Percentiles rank a stretch among this genome's conserved stretches.
These are phyloP conservation scores for Anguilla rostrata DNA, from an alignment of 2,113 vertebrate species.

Conservation along the genomic window DNA sequence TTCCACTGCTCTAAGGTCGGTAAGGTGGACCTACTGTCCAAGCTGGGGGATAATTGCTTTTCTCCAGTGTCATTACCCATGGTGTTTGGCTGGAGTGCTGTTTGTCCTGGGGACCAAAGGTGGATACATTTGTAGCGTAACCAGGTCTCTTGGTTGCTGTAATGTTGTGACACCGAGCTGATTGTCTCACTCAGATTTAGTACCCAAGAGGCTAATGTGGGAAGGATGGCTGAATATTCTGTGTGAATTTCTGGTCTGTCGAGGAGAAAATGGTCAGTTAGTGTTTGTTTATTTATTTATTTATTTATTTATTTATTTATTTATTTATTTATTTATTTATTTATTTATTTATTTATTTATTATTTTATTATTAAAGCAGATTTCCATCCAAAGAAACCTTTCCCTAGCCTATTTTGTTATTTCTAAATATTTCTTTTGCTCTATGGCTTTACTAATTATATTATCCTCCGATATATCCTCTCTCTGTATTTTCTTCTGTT, in stretches of 20 bases:
- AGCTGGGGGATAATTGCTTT: constrained; percentile 61
- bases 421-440: constrained; percentile 34
- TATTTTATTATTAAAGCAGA: constrained; percentile 50
- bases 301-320: too few species aligned
- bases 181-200: constrained; percentile 54
- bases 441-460: constrained; percentile 51
- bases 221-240: constrained; percentile 37
- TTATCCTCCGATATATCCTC: constrained; percentile 51
- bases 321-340: too few species aligned
- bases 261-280: constrained; percentile 44
- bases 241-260: constrained; percentile 40
- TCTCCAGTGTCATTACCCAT: constrained; percentile 52
- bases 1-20: constrained; percentile 38
- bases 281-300: neutral
- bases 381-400: constrained; percentile 52
- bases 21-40: constrained; percentile 43
- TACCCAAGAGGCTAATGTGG: constrained; percentile 32
- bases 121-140: constrained; percentile 48
- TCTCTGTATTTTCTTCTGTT: constrained; percentile 39
- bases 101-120: constrained; percentile 40
- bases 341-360: too few species aligned
- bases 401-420: constrained; percentile 52
- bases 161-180: constrained; percentile 51
- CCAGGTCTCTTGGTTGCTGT: constrained; percentile 44
- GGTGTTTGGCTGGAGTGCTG: constrained; percentile 53